phyloP scores from a whole-genome alignment of 2,888 invertebrate species.

The Drosophila pseudotalamancana region DNA sequence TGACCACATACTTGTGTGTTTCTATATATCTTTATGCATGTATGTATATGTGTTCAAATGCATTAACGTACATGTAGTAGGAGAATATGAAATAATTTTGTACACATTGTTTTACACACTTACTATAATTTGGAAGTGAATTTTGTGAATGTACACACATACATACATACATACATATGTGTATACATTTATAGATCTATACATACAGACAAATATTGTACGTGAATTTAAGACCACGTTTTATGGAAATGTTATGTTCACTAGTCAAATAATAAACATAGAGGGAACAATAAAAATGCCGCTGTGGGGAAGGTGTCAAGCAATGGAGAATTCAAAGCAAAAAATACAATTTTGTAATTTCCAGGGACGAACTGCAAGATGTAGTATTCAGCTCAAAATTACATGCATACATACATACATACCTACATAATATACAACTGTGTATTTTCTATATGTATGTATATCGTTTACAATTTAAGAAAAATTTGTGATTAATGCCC shows the following conservation, averaged over 20 bases:
- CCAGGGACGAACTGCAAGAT: not conserved
- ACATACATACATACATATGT: not conserved
- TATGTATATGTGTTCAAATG: not conserved
- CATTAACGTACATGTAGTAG: not conserved
- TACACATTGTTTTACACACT: not conserved
- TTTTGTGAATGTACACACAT: not conserved
- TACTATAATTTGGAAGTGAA: too few relatives aligned
- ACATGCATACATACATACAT: not conserved
- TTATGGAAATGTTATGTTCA: slow-evolving; percentile 3
- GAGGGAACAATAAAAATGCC: slow-evolving; percentile 56
- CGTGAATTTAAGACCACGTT: slow-evolving; percentile 3
- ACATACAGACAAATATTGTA: slow-evolving; percentile 1
- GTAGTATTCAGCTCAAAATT: not conserved
- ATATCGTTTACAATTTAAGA: not conserved
- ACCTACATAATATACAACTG: too few relatives aligned
- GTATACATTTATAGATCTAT: not conserved
- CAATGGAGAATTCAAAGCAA: slow-evolving; percentile 32
- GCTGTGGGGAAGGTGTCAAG: slow-evolving; percentile 46
- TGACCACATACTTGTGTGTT: not conserved
- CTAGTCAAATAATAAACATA: slow-evolving; percentile 51
- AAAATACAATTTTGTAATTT: not conserved
- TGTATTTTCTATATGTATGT: too few relatives aligned
- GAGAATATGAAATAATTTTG: slow-evolving; percentile 3
- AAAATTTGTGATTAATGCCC: too few relatives aligned
- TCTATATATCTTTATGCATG: not conserved